Conservation (phyloP, 2,113 vertebrate genomes). For the Sterrhoptilus dennistouni region DNA sequence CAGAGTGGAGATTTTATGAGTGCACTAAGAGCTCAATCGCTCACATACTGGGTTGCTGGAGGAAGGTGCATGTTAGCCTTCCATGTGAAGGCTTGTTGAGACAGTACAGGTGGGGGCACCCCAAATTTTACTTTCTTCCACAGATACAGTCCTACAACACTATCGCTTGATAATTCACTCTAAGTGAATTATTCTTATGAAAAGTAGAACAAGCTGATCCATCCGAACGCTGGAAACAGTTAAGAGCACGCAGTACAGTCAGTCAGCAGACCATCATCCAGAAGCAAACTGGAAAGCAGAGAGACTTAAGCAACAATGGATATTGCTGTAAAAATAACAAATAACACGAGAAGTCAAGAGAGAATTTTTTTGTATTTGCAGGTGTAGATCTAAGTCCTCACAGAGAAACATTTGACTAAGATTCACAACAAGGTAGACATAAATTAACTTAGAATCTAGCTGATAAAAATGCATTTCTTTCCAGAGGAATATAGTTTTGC, state of each 20-base stretch:
- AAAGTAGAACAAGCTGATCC: neutral
- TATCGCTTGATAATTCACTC: neutral
- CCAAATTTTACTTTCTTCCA: neutral
- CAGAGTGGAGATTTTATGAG: neutral
- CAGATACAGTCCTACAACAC: neutral
- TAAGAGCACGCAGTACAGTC: neutral
- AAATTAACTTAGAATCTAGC: neutral
- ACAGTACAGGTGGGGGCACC: neutral
- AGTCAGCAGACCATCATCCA: neutral
- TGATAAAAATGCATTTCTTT: neutral
- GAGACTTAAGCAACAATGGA: neutral
- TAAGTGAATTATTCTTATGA: neutral
- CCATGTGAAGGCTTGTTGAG: neutral
- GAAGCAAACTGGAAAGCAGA: neutral
- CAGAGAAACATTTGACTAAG: neutral
- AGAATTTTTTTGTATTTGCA: neutral
- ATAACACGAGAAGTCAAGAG: neutral
- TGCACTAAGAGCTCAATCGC: accelerated
- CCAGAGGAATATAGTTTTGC: neutral
- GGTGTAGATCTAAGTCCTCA: neutral
- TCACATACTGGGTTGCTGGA: neutral
- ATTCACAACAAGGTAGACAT: neutral
- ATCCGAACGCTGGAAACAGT: neutral
- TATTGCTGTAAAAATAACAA: neutral
- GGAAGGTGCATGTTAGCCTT: neutral